A percentile compares a stretch with the other conserved stretches of the same genome.
These are phyloP conservation scores for Acanthosepion lycidas DNA, from an alignment of 2,888 invertebrate species.

Conservation along the genomic window DNA sequence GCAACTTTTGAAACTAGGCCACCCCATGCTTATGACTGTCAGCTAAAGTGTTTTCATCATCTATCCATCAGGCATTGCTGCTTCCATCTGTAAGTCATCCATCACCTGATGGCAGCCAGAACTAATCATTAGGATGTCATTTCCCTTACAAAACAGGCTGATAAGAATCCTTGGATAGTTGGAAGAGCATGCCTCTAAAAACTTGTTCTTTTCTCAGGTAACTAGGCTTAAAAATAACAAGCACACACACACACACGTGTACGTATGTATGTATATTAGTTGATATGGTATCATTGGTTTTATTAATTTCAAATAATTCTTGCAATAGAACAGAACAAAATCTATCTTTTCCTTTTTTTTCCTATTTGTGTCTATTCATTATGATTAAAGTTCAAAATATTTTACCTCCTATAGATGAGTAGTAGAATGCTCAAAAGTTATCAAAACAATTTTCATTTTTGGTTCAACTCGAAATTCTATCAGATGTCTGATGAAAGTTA, in stretches of 20 bases:
- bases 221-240: background rate
- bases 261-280: background rate
- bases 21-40: background rate
- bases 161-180: background rate
- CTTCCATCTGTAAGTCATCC: constrained; percentile 44
- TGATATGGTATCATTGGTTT: background rate
- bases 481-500: no score
- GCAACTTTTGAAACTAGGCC: background rate
- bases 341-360: no score
- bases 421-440: no score
- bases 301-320: background rate
- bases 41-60: constrained; percentile 5
- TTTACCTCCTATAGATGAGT: no score
- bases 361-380: no score
- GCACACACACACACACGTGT: no score
- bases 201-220: background rate
- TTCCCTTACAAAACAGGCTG: background rate
- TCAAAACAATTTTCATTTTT: no score
- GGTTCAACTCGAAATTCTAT: no score
- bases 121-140: constrained; percentile 41
- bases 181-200: background rate
- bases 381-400: no score
- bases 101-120: constrained; percentile 42
- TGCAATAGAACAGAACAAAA: no score
- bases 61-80: constrained; percentile 34